Percentiles rank a stretch among this genome's conserved stretches.
Conservation (phyloP, 2,888 invertebrate species). For the Ectemnius cavifrons region DNA sequence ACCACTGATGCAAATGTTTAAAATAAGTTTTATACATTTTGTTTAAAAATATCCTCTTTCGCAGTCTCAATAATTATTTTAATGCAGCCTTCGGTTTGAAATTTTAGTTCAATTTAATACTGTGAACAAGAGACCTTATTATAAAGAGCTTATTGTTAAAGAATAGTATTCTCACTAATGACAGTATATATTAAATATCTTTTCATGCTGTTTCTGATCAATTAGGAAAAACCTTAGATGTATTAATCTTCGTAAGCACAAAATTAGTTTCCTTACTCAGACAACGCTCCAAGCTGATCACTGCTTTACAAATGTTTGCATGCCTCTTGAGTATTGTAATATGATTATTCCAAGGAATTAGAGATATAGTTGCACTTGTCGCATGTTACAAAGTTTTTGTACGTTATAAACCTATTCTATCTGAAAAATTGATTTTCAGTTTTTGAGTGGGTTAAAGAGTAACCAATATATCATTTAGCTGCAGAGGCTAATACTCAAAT, state of each 20-base stretch:
- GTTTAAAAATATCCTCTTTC: constrained; percentile 57
- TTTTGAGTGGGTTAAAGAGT: too few relatives aligned
- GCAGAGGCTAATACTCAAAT: too few relatives aligned
- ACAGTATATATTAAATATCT: too few relatives aligned
- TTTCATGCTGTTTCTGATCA: neutral
- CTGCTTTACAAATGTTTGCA: constrained; percentile 47
- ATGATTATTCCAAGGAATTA: constrained; percentile 53
- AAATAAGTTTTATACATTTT: constrained; percentile 71
- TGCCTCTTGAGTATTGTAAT: constrained; percentile 59
- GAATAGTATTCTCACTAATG: too few relatives aligned
- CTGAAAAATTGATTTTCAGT: constrained; percentile 46
- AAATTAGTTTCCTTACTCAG: constrained; percentile 57
- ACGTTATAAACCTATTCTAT: constrained; percentile 49
- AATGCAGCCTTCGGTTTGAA: constrained; percentile 24
- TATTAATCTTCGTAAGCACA: constrained; percentile 64
- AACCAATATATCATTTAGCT: too few relatives aligned
- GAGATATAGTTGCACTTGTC: constrained; percentile 38
- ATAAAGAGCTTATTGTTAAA: too few relatives aligned
- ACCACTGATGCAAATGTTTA: constrained; percentile 67
- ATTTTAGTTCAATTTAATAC: too few relatives aligned
- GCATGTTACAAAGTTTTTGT: constrained; percentile 48
- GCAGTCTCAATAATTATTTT: constrained; percentile 42
- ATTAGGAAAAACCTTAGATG: constrained; percentile 54
- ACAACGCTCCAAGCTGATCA: constrained; percentile 56
- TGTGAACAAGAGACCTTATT: too few relatives aligned